Evolutionary conservation across 1,140 invertebrate species (phyloP), one percentile per base, ranked within the genome.

Genomic region (Lepidurus couesii): DNA sequence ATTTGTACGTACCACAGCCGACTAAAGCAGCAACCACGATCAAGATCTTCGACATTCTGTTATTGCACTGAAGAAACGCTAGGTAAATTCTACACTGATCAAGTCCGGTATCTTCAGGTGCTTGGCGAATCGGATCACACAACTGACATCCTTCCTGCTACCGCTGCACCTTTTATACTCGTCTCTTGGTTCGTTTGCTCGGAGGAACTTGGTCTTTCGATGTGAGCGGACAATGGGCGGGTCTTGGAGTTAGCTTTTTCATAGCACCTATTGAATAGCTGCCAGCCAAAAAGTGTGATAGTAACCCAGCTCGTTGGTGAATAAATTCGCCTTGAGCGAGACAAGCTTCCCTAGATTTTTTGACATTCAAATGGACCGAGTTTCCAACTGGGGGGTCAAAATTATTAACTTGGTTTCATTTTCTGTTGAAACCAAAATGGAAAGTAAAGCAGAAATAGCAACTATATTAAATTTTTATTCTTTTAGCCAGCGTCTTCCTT

Each of bases 191-290:
- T 21, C 53, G 53, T 11, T 65, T 65, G 21, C 16, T 21, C 21
- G 8, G 53, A 65, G 53, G 53, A 65, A 65, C 53, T 21, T 13
- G 53, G 53, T 65, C n/a, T 65, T 9, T 13, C 53, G 13, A 65
- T 65, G 53, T 65, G 53, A 65, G 21, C 53, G 53, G 53, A 16
- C 53, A 65, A 65, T 65, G 53, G 53, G 53, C 53, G 53, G 53
- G 53, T 65, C 53, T 65, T 65, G 13, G 4, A 65, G 53, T 21
- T 34, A 34, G 3, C 34, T 34, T 65, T 65, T 65, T 65, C 21
- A 13, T 65, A 5, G 16, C 53, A 9, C 53, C 21, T 65, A 21
- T 65, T 65, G 53, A n/a, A 47, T 47, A 47, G 13, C 53, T 65
- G 53, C 53, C 21, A 65, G 53, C 53, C 53, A 16, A 47, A 9